Evolutionary conservation across 2,888 invertebrate genomes (phyloP).

Genomic region (Lepidocyrtoides sp.): DNA sequence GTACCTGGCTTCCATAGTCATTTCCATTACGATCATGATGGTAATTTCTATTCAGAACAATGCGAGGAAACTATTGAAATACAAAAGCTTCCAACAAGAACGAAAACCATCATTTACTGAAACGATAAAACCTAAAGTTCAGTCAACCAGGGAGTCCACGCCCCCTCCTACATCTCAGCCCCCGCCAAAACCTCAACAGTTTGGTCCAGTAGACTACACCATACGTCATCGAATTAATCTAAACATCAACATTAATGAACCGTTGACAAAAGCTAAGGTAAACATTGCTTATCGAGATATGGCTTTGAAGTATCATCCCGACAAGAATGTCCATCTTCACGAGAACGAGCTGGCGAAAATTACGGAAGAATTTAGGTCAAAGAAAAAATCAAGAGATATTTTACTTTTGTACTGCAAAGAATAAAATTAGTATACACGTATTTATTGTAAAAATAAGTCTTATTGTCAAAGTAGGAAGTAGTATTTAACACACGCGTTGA

Average conservation of each 20-base stretch:
- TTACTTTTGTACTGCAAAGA: conserved; percentile 29
- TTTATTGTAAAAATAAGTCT: too few species aligned
- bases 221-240: conserved; percentile 41
- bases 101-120: not conserved
- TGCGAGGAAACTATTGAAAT: conserved; percentile 43
- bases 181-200: not conserved
- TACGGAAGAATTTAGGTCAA: conserved; percentile 50
- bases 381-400: conserved; percentile 52
- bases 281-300: conserved; percentile 61
- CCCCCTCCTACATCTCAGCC: not conserved
- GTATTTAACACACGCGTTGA: too few species aligned
- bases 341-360: conserved; percentile 4
- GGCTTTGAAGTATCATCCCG: conserved; percentile 57
- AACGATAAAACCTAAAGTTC: not conserved
- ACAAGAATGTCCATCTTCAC: conserved; percentile 45
- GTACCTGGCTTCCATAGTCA: conserved; percentile 10
- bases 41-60: conserved; percentile 38
- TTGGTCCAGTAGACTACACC: conserved; percentile 36
- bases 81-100: conserved; percentile 24
- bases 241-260: not conserved
- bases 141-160: not conserved
- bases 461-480: too few species aligned
- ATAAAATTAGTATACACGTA: not conserved
- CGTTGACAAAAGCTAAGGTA: conserved; percentile 38
- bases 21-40: conserved; percentile 47